Evolutionary conservation across 1,140 invertebrate species (phyloP).

Genomic region (Zaprionus davidi): DNA sequence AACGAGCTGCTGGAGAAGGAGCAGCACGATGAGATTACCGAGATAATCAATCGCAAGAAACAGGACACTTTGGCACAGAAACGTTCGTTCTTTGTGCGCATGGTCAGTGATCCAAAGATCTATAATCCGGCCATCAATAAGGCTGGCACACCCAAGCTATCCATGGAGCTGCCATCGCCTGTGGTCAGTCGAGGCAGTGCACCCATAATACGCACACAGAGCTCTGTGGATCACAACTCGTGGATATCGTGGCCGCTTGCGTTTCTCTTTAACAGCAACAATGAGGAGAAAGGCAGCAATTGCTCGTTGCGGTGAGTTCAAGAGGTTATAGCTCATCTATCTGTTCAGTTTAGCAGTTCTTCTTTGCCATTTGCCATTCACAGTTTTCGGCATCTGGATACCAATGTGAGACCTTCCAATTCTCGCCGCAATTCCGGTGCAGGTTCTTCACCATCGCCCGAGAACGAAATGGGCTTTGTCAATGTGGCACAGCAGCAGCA

Average conservation of each 20-base stretch:
- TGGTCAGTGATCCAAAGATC: slow-evolving; percentile 98
- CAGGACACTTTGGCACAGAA: slow-evolving; percentile 92
- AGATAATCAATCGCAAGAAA: slow-evolving; percentile 88
- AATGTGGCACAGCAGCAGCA: slow-evolving; percentile 53
- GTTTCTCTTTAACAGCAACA: slow-evolving; percentile 90
- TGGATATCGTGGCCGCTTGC: slow-evolving; percentile 96
- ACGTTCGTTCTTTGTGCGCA: slow-evolving; percentile 97
- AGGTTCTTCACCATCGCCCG: slow-evolving; percentile 88
- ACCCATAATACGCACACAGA: slow-evolving; percentile 85
- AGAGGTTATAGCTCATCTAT: background rate
- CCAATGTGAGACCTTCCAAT: slow-evolving; percentile 87
- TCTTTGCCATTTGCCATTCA: background rate
- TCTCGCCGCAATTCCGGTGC: slow-evolving; percentile 84
- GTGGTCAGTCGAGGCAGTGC: slow-evolving; percentile 84
- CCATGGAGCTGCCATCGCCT: slow-evolving; percentile 83
- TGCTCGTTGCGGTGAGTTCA: slow-evolving; percentile 90
- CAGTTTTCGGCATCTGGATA: slow-evolving; percentile 92
- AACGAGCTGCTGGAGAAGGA: slow-evolving; percentile 92
- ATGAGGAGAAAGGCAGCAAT: slow-evolving; percentile 88
- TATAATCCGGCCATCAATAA: slow-evolving; percentile 95
- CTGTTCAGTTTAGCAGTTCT: too few relatives aligned
- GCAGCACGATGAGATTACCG: slow-evolving; percentile 88
- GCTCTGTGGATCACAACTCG: slow-evolving; percentile 86
- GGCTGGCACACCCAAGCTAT: slow-evolving; percentile 86
- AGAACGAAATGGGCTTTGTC: slow-evolving; percentile 84